A percentile compares a stretch with the other conserved stretches of the same genome.
Conservation (phyloP, 2,113 vertebrate genomes). For the Empidonax alnorum region DNA sequence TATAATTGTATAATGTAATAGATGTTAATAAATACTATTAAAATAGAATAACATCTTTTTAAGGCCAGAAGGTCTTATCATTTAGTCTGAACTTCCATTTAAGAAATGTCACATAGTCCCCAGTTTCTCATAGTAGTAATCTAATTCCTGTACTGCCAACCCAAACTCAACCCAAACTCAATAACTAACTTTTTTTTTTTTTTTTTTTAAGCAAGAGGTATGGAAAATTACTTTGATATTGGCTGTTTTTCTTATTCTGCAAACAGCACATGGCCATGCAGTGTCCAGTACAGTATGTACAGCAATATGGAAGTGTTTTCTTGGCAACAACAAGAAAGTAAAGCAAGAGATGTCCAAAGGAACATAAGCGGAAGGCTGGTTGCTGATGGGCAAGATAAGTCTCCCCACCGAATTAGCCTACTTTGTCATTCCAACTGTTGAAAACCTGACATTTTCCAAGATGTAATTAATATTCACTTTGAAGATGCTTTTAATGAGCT, state of each 20-base stretch:
- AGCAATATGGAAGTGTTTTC: slow-evolving; percentile 51
- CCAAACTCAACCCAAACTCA: background rate
- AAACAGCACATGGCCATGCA: slow-evolving; percentile 19
- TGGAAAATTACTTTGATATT: background rate
- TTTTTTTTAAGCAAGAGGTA: background rate
- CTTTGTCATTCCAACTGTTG: slow-evolving; percentile 73
- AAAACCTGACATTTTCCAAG: slow-evolving; percentile 67
- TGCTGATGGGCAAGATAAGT: slow-evolving; percentile 61
- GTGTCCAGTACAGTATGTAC: slow-evolving; percentile 50
- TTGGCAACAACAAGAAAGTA: slow-evolving; percentile 66
- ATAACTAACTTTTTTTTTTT: background rate
- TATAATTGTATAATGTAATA: background rate
- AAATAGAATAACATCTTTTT: background rate
- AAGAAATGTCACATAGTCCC: background rate
- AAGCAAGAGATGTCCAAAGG: slow-evolving; percentile 60
- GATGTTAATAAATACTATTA: background rate
- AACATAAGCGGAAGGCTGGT: slow-evolving; percentile 59
- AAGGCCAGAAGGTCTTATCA: background rate
- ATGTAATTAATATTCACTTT: slow-evolving; percentile 70
- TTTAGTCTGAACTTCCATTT: background rate
- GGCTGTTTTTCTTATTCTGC: slow-evolving; percentile 28
- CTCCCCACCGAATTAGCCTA: slow-evolving; percentile 60
- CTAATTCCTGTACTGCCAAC: background rate
- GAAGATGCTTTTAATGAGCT: slow-evolving; percentile 67
- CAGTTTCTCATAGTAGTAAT: background rate